Evolutionary conservation across 2,888 invertebrate genomes (phyloP).

Genomic region (Ceriagrion tenellum): DNA sequence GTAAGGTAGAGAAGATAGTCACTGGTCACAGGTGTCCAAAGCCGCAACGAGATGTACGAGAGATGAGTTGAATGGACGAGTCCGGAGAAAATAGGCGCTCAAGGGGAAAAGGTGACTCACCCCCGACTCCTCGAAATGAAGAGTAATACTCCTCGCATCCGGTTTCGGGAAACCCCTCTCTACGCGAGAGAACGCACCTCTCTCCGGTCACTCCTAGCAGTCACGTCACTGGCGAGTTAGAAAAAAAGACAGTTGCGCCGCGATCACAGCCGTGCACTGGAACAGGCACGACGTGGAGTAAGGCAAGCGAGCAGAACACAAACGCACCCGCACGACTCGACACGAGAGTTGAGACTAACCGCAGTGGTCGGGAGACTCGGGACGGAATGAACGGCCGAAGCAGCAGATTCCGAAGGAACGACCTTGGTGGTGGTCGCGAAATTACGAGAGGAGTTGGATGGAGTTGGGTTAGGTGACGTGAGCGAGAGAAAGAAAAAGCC

Average conservation of each 20-base stretch:
- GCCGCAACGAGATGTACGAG: neutral
- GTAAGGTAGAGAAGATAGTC: neutral
- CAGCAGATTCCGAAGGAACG: neutral
- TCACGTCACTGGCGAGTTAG: neutral
- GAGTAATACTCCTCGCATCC: neutral
- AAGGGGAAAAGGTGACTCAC: neutral
- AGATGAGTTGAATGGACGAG: neutral
- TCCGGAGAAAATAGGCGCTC: neutral
- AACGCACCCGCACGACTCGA: neutral
- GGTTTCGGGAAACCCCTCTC: neutral
- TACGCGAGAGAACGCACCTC: neutral
- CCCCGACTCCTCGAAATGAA: neutral
- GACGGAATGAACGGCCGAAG: neutral
- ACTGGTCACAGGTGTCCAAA: neutral
- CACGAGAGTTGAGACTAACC: neutral
- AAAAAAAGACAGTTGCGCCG: too few relatives aligned
- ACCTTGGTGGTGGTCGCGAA: neutral
- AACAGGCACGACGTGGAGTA: too few relatives aligned
- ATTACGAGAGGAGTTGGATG: neutral
- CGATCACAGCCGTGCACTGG: too few relatives aligned
- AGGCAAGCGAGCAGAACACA: too few relatives aligned
- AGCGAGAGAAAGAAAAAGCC: neutral
- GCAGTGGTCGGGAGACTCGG: neutral
- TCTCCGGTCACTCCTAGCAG: neutral
- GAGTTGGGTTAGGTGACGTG: neutral